These are phyloP conservation scores for Pandemis heparana DNA, from an alignment of 2,888 invertebrate species.

Conservation along the genomic window DNA sequence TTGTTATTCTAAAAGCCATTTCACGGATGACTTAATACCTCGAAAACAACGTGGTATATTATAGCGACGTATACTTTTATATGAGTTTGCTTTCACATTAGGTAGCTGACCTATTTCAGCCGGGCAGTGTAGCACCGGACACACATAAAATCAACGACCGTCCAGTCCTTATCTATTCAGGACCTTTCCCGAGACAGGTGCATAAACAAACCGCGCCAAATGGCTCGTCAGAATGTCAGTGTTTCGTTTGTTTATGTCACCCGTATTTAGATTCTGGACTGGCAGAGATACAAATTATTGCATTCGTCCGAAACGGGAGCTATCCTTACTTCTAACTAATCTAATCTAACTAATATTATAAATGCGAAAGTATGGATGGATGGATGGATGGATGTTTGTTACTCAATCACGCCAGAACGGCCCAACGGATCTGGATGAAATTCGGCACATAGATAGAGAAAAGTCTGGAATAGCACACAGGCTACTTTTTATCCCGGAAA, in stretches of 20 bases:
- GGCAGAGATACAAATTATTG: neutral
- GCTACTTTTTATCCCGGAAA: too few species aligned
- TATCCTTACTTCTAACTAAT: too few species aligned
- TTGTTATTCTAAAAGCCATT: slow-evolving; percentile 19
- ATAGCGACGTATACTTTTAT: slow-evolving; percentile 2
- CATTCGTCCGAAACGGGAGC: too few species aligned
- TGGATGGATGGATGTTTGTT: too few species aligned
- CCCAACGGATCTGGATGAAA: too few species aligned
- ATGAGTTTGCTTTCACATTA: slow-evolving; percentile 28
- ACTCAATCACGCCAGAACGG: too few species aligned
- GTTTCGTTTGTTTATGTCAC: slow-evolving; percentile 16
- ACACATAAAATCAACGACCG: slow-evolving; percentile 40
- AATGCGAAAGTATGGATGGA: too few species aligned
- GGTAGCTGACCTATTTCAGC: slow-evolving; percentile 38
- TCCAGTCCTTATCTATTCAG: slow-evolving; percentile 38
- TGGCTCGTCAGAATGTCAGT: slow-evolving; percentile 31
- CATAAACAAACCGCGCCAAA: slow-evolving; percentile 39
- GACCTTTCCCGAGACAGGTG: slow-evolving; percentile 36
- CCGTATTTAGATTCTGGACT: neutral
- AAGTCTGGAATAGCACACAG: too few species aligned
- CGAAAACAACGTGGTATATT: slow-evolving; percentile 24
- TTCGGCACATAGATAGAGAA: too few species aligned
- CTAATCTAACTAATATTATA: too few species aligned
- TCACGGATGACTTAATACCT: slow-evolving; percentile 26
- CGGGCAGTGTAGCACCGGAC: slow-evolving; percentile 21